Evolutionary conservation across 2,113 vertebrate species (phyloP), one percentile per base, ranked within the genome.

Genomic region (Pygoscelis adeliae): DNA sequence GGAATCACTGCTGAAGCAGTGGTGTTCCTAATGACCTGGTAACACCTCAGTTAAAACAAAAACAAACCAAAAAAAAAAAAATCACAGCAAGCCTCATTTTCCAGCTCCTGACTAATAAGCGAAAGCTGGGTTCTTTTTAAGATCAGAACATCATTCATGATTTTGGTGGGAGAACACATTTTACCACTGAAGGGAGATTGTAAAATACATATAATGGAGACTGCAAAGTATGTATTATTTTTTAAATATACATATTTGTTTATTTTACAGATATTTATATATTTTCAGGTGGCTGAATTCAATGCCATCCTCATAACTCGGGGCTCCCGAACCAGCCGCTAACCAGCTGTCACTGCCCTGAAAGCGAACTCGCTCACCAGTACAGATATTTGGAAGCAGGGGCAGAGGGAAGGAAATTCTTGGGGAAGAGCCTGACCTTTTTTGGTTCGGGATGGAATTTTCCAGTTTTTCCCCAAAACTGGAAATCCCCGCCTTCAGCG

Each of bases 191-290:
- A 56, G 3, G 18, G 7, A 62, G 7, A 66, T 0, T 40, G 12
- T 2, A 77, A 72, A 61, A n/a, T 3, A 11, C 0, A 0, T 29
- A 4, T 32, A 52, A 32, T 29, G 19, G 7, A 67, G 7, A 63
- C 0, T 36, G 10, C 2, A 73, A 69, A 58, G 29, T 2, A 13
- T 0, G 0, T 25, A 4, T 30, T 13, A 7, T 30, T 27, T 46
- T 59, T 58, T 1, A 13, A 40, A 42, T 20, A 34, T 1, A 18
- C 0, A 0, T 3, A 34, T n/a, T 47, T 34, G 3, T 38, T 63
- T 17, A 3, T n/a, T 72, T 17, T 16, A 15, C 2, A 40, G 30
- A 4, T 23, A 5, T 20, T 29, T 21, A 7, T 15, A 0, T 6
- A 3, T 78, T 52, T 89, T 71, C 71, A 83, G 22, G 36, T 6